Evolutionary conservation across 35 echinoderm and acorn worm species (phyloP).

Genomic region (Apostichopus parvimensis): DNA sequence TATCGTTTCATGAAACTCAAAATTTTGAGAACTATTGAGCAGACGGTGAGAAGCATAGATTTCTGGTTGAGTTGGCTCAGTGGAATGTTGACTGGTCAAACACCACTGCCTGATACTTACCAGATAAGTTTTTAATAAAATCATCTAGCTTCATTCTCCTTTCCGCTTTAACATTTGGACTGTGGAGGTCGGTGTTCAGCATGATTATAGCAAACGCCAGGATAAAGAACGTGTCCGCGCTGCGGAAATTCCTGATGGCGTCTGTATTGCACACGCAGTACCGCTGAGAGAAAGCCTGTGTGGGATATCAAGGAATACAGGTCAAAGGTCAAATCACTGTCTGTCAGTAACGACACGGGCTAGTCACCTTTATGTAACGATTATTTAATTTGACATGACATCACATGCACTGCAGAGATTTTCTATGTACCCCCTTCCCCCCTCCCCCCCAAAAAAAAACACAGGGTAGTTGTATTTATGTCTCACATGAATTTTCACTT

Average conservation of each 20-base stretch:
- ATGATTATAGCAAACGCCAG: constrained; percentile 98
- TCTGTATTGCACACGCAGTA: constrained; percentile 95
- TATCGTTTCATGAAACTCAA: no score
- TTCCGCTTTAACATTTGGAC: constrained; percentile 86
- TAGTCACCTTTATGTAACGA: no score
- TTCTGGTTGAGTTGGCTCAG: no score
- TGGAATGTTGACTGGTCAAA: no score
- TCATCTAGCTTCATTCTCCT: constrained; percentile 91
- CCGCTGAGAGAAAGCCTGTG: constrained; percentile 89
- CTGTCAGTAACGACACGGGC: neutral
- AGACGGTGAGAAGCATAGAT: no score
- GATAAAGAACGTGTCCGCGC: constrained; percentile 94
- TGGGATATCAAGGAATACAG: neutral
- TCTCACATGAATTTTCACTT: no score
- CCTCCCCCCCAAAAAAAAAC: no score
- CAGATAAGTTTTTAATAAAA: constrained; percentile 93
- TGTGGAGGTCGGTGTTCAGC: constrained; percentile 96
- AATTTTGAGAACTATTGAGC: no score
- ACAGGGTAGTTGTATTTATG: no score
- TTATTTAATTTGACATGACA: no score
- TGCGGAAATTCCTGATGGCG: constrained; percentile 68
- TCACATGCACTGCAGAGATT: no score
- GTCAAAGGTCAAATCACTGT: neutral
- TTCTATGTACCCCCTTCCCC: no score
- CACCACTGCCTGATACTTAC: constrained; percentile 39